These are phyloP conservation scores for Aethina tumida DNA, from an alignment of 1,140 invertebrate species.

Conservation along the genomic window DNA sequence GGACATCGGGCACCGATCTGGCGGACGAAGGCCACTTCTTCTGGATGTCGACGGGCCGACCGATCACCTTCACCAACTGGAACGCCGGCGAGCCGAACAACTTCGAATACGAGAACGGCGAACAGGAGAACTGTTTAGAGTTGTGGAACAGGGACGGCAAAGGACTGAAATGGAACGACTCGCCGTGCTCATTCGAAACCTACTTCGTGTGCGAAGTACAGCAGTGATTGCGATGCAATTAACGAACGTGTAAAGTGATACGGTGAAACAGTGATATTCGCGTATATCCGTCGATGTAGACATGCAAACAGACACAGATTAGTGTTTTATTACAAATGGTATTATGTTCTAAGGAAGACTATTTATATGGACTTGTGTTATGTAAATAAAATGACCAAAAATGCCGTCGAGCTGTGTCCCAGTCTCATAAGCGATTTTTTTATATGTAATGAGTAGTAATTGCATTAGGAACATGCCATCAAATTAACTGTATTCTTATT, in stretches of 20 bases:
- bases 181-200: constrained; percentile 84
- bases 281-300: too few species aligned
- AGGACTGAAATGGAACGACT: constrained; percentile 87
- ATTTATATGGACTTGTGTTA: too few species aligned
- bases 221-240: constrained; percentile 29
- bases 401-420: too few species aligned
- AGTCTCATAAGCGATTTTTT: too few species aligned
- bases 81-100: constrained; percentile 86
- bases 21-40: constrained; percentile 84
- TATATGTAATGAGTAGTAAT: too few species aligned
- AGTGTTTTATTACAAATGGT: too few species aligned
- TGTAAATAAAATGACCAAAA: too few species aligned
- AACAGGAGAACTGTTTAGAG: constrained; percentile 84
- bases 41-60: constrained; percentile 84
- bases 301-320: too few species aligned
- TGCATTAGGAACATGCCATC: too few species aligned
- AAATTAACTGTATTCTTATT: too few species aligned
- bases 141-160: constrained; percentile 86
- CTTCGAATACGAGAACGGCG: constrained; percentile 85
- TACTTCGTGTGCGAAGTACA: constrained; percentile 85
- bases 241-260: constrained; percentile 9
- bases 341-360: too few species aligned
- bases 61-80: constrained; percentile 85
- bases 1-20: constrained; percentile 84
- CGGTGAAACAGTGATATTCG: too few species aligned